Evolutionary conservation across 1,140 invertebrate genomes (phyloP).

Genomic region (Diorhabda elongata): DNA sequence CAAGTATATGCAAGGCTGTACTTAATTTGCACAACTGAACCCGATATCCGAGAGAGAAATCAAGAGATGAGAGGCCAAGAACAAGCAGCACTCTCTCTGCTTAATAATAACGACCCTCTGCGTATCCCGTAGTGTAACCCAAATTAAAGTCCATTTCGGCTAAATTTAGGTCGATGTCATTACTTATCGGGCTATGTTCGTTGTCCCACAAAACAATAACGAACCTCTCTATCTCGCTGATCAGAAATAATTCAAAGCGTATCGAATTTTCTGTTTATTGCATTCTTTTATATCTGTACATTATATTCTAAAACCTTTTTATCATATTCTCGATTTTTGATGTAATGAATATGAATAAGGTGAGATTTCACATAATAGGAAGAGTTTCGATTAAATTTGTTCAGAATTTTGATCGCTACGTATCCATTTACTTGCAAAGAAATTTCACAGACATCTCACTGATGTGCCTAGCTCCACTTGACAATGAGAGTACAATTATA

Average conservation of each 20-base stretch:
- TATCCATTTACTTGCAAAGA: no score
- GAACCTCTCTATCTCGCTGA: neutral
- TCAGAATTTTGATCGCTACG: no score
- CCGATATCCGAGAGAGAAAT: neutral
- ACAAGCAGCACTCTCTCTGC: neutral
- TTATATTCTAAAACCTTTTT: no score
- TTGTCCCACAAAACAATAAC: neutral
- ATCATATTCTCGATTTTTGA: no score
- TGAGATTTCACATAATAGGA: no score
- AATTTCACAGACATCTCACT: no score
- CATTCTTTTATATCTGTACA: neutral
- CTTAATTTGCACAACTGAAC: neutral
- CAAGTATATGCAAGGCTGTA: neutral
- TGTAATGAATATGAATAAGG: no score
- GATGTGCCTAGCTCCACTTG: no score
- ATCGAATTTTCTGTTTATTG: slow-evolving; percentile 1
- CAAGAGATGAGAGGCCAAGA: neutral
- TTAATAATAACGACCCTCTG: slow-evolving; percentile 2
- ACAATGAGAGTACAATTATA: no score
- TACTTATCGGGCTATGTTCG: neutral
- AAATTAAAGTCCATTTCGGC: neutral
- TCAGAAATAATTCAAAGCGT: neutral
- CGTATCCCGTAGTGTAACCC: neutral
- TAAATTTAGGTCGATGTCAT: slow-evolving; percentile 2
- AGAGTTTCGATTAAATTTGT: no score